Evolutionary conservation across 2,888 invertebrate genomes (phyloP).

Genomic region (Nasonovia ribisnigri): DNA sequence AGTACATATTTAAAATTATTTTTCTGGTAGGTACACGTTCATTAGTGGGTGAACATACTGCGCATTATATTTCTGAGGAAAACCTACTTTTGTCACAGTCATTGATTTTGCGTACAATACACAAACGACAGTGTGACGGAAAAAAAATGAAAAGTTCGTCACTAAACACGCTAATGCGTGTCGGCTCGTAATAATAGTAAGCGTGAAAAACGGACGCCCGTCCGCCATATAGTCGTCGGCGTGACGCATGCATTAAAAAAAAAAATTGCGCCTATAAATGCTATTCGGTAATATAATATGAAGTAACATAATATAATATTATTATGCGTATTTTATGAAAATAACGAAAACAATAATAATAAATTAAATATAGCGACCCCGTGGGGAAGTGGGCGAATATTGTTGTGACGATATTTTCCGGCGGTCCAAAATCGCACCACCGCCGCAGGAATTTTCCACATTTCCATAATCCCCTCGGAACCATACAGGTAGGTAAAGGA

Average conservation of each 20-base stretch:
- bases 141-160: neutral
- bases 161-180: conserved; percentile 21
- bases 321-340: neutral
- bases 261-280: neutral
- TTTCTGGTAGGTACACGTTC: neutral
- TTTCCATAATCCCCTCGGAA: neutral
- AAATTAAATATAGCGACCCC: neutral
- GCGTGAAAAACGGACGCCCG: neutral
- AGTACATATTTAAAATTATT: neutral
- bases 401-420: neutral
- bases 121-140: too few relatives aligned
- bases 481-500: neutral
- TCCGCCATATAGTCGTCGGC: neutral
- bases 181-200: neutral
- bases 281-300: neutral
- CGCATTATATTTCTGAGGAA: neutral
- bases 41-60: neutral
- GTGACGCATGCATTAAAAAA: neutral
- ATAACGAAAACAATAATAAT: conserved; percentile 3
- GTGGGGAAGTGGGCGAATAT: neutral
- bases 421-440: neutral
- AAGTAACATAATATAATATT: too few relatives aligned
- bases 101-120: neutral
- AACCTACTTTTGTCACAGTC: neutral
- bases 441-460: neutral